Evolutionary conservation across 2,113 vertebrate species (phyloP), one percentile per base, ranked within the genome.

Genomic region (Uropsilus gracilis): DNA sequence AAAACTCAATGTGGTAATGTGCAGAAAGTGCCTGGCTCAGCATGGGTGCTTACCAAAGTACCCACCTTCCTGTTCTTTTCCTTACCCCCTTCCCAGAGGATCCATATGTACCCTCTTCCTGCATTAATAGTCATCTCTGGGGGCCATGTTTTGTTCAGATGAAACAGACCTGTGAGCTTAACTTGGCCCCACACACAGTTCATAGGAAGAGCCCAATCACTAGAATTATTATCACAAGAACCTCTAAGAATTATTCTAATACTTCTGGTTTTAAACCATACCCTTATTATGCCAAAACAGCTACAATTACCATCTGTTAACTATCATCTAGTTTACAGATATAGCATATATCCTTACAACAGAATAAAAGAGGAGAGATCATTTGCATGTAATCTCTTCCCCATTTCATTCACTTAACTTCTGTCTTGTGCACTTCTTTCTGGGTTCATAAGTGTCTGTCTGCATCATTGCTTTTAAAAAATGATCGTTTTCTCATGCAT

Each of bases 381-480:
- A 0, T 3, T 6, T 1, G 1, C 1, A 14, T 8, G 0, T 13
- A 10, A n/a, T 71, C 5, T 50, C 50, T 32, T 46, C 50, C 12
- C n/a, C 39, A 50, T 53, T 26, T 32, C 2, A 2, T 50, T 59
- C 10, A 10, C 24, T 89, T 34, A 32, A 18, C 22, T 73, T 94
- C 61, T 59, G 53, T 5, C 44, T 9, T 22, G 18, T 55, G 30
- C 55, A 57, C 37, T 24, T 69, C 66, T 48, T 50, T 73, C 9
- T 16, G 3, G 37, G 46, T 22, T 46, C 39, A 42, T 37, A 71
- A 80, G 50, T 44, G 78, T 32, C 84, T 16, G 57, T 48, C 39
- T 7, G 8, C 39, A 42, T 24, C 8, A 0, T 76, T 76, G 32
- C 73, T 66, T 66, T 75, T 24, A 44, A 72, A 63, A 76, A 73